phyloP scores from a whole-genome alignment of 64 coral and sea anemone species.

The Montipora capricornis region DNA sequence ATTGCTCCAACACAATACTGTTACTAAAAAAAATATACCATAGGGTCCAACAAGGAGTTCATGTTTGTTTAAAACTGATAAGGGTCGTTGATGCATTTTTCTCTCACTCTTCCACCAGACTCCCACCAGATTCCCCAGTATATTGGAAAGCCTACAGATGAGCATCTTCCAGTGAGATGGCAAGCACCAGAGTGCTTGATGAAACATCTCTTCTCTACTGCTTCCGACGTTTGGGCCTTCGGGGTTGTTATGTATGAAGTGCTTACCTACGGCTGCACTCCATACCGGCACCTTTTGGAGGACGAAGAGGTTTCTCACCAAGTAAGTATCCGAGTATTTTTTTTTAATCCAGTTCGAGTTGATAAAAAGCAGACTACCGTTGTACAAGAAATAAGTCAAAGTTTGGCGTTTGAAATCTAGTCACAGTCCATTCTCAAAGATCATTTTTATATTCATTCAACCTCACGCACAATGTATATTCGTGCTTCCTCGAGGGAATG shows the following conservation, averaged over 20 bases:
- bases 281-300: slow-evolving; percentile 28
- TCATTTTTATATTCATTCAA: too few relatives aligned
- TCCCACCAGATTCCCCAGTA: neutral
- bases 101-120: neutral
- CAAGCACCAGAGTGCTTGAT: slow-evolving; percentile 63
- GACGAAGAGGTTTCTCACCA: neutral
- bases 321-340: neutral
- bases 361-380: too few relatives aligned
- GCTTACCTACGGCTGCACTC: slow-evolving; percentile 61
- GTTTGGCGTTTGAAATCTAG: too few relatives aligned
- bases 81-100: neutral
- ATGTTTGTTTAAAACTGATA: too few relatives aligned
- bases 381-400: too few relatives aligned
- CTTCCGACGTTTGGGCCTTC: slow-evolving; percentile 76
- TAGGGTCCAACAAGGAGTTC: too few relatives aligned
- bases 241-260: slow-evolving; percentile 68
- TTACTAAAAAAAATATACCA: too few relatives aligned
- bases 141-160: neutral
- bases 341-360: too few relatives aligned
- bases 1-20: too few relatives aligned
- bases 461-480: too few relatives aligned
- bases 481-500: too few relatives aligned
- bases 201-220: slow-evolving; percentile 35
- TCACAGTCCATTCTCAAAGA: too few relatives aligned
- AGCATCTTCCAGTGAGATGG: slow-evolving; percentile 56